These are phyloP conservation scores for Dryomyza anilis DNA, from an alignment of 2,888 invertebrate genomes.

Conservation along the genomic window DNA sequence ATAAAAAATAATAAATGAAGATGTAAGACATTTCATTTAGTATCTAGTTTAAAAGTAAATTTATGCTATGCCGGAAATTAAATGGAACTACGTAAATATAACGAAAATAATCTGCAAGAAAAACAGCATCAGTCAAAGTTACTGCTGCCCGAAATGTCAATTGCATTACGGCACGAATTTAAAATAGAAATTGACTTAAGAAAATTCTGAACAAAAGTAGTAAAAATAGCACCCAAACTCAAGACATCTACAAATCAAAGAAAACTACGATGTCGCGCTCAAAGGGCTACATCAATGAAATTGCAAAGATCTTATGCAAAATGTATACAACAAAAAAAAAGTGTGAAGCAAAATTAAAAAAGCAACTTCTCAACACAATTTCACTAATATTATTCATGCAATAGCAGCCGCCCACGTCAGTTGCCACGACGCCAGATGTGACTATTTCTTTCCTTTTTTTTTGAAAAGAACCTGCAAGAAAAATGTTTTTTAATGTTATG, in stretches of 20 bases:
- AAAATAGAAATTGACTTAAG: slow-evolving; percentile 23
- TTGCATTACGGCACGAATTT: slow-evolving; percentile 20
- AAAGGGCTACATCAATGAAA: too few relatives aligned
- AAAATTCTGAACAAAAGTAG: too few relatives aligned
- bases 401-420: neutral
- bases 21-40: too few relatives aligned
- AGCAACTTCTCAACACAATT: slow-evolving; percentile 22
- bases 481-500: slow-evolving; percentile 14
- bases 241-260: too few relatives aligned
- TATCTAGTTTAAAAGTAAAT: too few relatives aligned
- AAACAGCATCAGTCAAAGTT: neutral
- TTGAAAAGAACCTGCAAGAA: neutral
- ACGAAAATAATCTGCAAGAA: neutral
- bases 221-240: too few relatives aligned
- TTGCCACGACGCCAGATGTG: neutral
- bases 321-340: slow-evolving; percentile 11
- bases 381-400: slow-evolving; percentile 28
- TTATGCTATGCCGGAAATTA: slow-evolving; percentile 14
- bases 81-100: too few relatives aligned
- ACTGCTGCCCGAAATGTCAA: slow-evolving; percentile 21
- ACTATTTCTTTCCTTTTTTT: neutral
- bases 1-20: too few relatives aligned
- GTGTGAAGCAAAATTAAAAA: neutral
- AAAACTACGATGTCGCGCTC: too few relatives aligned
- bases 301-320: too few relatives aligned